A percentile compares a stretch with the other conserved stretches of the same genome.
phyloP scores from a whole-genome alignment of 2,113 vertebrate genomes.

The Tyto alba region DNA sequence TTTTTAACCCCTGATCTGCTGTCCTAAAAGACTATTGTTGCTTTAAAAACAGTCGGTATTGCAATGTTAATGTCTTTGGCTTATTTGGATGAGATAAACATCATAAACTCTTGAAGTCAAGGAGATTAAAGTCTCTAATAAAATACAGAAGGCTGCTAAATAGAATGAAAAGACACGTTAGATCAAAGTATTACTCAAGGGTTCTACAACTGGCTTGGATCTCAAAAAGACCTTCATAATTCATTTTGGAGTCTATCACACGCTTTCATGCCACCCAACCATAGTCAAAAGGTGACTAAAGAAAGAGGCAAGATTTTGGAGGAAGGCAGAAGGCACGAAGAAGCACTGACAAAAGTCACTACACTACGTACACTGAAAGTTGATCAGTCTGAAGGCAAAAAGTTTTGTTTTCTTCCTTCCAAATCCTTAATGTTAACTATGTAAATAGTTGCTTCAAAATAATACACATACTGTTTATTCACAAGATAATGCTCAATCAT shows the following conservation, averaged over 20 bases:
- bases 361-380: not conserved
- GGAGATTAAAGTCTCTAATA: not conserved
- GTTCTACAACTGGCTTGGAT: not conserved
- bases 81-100: conserved; percentile 29
- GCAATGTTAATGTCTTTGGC: not conserved
- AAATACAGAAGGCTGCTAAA: conserved; percentile 6
- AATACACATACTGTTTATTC: not conserved
- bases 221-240: no score
- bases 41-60: not conserved
- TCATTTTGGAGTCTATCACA: no score
- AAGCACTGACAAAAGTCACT: not conserved
- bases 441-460: not conserved
- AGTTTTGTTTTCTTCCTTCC: not conserved
- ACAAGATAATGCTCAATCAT: not conserved
- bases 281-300: not conserved
- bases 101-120: conserved; percentile 11
- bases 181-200: conserved; percentile 1
- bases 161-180: not conserved
- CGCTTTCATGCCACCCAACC: not conserved
- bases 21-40: not conserved
- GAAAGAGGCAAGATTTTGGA: not conserved
- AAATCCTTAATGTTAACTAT: not conserved
- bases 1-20: not conserved
- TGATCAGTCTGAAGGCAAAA: not conserved
- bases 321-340: not conserved